Conservation (phyloP, 2,113 vertebrate species). For the Corvus moneduloides region DNA sequence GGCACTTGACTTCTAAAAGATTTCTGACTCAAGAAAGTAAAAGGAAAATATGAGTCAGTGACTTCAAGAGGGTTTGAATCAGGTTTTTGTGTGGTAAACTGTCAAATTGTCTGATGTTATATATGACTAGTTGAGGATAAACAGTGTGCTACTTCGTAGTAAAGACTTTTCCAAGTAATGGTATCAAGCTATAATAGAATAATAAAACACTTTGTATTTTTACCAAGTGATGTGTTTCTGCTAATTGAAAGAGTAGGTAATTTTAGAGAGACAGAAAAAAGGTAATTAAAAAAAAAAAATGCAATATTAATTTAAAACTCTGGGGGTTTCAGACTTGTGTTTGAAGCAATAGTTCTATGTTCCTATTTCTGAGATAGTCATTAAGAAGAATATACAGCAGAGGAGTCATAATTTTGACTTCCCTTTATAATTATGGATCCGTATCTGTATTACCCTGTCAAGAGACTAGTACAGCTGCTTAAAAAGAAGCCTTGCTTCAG, state of each 20-base stretch:
- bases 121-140: background rate
- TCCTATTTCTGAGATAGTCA: slow-evolving; percentile 22
- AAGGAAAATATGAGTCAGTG: background rate
- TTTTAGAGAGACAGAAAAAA: background rate
- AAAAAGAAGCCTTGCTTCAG: slow-evolving; percentile 12
- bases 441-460: slow-evolving; percentile 13
- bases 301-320: background rate
- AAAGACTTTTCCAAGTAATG: background rate
- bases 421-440: slow-evolving; percentile 32
- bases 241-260: background rate
- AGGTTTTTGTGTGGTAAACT: background rate
- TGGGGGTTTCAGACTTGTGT: background rate
- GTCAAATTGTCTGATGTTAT: background rate
- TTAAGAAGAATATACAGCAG: slow-evolving; percentile 45
- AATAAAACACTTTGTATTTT: background rate
- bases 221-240: background rate
- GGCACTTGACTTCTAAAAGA: background rate
- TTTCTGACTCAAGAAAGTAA: background rate
- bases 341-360: background rate
- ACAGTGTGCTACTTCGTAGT: background rate
- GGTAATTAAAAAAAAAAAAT: background rate
- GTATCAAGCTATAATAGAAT: background rate
- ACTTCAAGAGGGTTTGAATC: background rate
- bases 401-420: slow-evolving; percentile 47
- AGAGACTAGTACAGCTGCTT: background rate